Evolutionary conservation across 2,113 vertebrate genomes (phyloP), one percentile per base, ranked within the genome.

Genomic region (Oryctolagus cuniculus): DNA sequence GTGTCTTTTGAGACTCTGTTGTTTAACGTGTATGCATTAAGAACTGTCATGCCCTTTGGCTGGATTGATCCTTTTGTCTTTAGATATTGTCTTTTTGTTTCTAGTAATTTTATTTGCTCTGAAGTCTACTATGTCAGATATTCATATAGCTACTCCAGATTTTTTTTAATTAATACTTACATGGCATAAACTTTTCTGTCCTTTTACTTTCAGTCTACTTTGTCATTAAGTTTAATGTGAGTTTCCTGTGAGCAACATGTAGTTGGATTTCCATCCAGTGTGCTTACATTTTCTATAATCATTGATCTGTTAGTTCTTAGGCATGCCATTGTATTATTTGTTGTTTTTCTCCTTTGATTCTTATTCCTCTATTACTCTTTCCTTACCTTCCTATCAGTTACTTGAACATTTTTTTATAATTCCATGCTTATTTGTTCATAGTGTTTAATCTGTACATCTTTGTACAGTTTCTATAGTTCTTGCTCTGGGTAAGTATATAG

Each of bases 101-200:
- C 34, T 83, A 29, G 31, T 63, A 79, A 31, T 72, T 94, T 72
- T 73, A 22, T 74, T 87, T 81, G 34, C 5, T 86, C 53, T 73
- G 51, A 80, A 90, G 66, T 55, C 69, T 75, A 69, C 11, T 81
- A 69, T 91, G 82, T 61, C 58, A 87, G 51, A 69, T 95, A 87
- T 27, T 84, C 21, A 66, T 74, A 44, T 73, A 75, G 16, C 17
- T 66, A 53, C 36, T 67, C 77, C n/a, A 75, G 38, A 16, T 87
- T 83, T 89, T 70, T 69, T 58, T 10, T 24, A 72, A 51, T 34
- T 64, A 66, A 63, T 74, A 51, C 51, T 79, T 91, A 44, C 36
- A 61, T 81, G 25, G 7, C 78, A 38, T 24, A 34, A 27, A 6
- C 36, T 67, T 90, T 64, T 75, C 16, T 25, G n/a, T 51, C 24